phyloP scores from a whole-genome alignment of 1,140 invertebrate genomes.

The Drosophila pseudoananassae region DNA sequence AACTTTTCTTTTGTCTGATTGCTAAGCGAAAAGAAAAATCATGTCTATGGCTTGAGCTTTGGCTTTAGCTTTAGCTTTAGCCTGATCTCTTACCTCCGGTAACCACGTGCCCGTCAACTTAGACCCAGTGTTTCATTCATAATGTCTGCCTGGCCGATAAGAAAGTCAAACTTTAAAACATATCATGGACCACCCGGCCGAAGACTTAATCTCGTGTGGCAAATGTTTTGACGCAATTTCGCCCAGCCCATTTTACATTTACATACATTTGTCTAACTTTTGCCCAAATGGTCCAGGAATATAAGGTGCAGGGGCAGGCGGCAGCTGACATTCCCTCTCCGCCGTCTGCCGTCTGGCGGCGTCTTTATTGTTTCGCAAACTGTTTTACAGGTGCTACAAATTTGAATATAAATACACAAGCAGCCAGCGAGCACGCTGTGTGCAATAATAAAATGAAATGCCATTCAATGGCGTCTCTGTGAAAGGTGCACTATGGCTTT shows the following conservation, averaged over 20 bases:
- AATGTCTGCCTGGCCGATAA: constrained; percentile 49
- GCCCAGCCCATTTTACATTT: constrained; percentile 48
- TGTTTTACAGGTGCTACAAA: constrained; percentile 80
- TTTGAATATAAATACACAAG: constrained; percentile 76
- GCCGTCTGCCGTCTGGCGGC: constrained; percentile 49
- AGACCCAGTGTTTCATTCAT: constrained; percentile 26
- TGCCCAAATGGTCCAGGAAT: constrained; percentile 21
- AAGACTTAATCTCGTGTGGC: constrained; percentile 66
- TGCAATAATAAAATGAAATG: constrained; percentile 78
- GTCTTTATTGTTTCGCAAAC: constrained; percentile 74
- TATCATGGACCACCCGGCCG: constrained; percentile 30
- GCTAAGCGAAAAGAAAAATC: constrained; percentile 9
- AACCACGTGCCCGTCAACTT: constrained; percentile 19
- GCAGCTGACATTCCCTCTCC: constrained; percentile 43
- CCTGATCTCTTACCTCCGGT: constrained; percentile 13
- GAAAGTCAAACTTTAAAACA: constrained; percentile 44
- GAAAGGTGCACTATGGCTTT: constrained; percentile 12
- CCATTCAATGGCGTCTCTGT: constrained; percentile 51
- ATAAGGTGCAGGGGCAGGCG: constrained; percentile 24
- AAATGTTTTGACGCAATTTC: constrained; percentile 70
- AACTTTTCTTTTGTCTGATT: constrained; percentile 43
- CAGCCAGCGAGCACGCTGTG: constrained; percentile 60
- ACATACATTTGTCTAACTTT: constrained; percentile 73
- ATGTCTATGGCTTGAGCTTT: constrained; percentile 31
- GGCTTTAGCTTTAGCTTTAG: constrained; percentile 1